Evolutionary conservation across 2,888 invertebrate genomes (phyloP), one percentile per base, ranked within the genome.

Genomic region (Acleris cristana): DNA sequence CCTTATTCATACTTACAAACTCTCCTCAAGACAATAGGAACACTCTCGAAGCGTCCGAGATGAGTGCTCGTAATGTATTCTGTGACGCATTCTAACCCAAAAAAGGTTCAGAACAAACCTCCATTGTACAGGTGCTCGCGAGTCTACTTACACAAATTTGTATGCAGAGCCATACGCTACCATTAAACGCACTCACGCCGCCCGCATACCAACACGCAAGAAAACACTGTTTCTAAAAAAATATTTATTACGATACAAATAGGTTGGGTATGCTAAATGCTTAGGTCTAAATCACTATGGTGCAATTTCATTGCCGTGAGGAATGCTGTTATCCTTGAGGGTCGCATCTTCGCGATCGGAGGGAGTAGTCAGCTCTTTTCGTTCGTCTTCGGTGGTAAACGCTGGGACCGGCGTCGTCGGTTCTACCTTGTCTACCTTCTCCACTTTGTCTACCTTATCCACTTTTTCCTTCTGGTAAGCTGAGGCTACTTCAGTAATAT

Each of bases 241-340:
- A 87, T 84, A 85, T 91, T 91, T 91, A 90, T 92, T 92, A 88
- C 77, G 89, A 88, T 89, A 89, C 86, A 70, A 67, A 70, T 87
- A 84, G 77, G 77, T 84, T 85, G 86, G 83, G 51, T 67, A 63
- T 52, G 48, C 66, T 86, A 88, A 83, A 85, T 81, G 79, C 85
- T 86, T 87, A 90, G 70, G 72, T 71, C 77, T 85, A 86, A 70
- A 72, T 72, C 86, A 90, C 90, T 82, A 89, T 71, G 84, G 79
- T 70, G 79, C 76, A 74, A 85, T 77, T 73, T 89, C 88, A 75
- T 81, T 86, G 71, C 88, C 90, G 73, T 89, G 86, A 19, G 89
- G 89, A 73, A 90, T 88, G 65, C 76, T 79, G 74, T 90, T 90
- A 74, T 87, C 85, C 68, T 86, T 88, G 65, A 84, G 86, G 34